phyloP scores from a whole-genome alignment of 1,140 invertebrate genomes.

The Calliphora vicina region DNA sequence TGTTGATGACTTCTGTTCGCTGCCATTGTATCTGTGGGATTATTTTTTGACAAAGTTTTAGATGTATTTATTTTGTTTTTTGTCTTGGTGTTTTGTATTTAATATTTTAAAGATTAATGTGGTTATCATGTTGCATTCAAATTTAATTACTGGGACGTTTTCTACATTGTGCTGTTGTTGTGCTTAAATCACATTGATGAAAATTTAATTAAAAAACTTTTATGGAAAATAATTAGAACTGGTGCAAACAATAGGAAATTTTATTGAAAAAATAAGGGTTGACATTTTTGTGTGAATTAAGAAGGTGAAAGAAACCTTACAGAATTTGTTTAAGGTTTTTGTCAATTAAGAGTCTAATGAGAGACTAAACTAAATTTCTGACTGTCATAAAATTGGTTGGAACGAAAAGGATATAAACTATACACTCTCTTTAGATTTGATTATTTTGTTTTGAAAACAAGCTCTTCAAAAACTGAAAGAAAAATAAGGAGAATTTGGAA shows the following conservation, averaged over 20 bases:
- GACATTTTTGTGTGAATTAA: no score
- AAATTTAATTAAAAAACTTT: constrained; percentile 3
- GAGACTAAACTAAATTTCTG: no score
- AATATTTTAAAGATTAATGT: constrained; percentile 15
- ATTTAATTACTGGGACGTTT: neutral
- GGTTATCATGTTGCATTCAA: constrained; percentile 3
- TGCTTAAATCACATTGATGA: neutral
- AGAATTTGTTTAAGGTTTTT: no score
- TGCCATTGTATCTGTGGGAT: neutral
- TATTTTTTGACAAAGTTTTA: neutral
- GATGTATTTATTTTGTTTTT: neutral
- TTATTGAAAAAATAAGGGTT: no score
- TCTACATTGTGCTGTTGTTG: neutral
- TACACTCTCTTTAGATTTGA: no score
- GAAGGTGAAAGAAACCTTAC: no score
- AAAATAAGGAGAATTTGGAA: no score
- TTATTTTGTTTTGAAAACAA: no score
- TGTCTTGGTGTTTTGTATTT: neutral
- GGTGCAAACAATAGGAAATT: neutral
- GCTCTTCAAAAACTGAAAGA: no score
- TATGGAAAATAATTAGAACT: neutral
- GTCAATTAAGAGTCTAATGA: no score
- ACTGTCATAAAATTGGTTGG: no score
- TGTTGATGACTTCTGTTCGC: neutral
- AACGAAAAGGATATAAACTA: no score